Conservation (phyloP, 2,888 invertebrate genomes). For the Drosophila fulvimacula region DNA sequence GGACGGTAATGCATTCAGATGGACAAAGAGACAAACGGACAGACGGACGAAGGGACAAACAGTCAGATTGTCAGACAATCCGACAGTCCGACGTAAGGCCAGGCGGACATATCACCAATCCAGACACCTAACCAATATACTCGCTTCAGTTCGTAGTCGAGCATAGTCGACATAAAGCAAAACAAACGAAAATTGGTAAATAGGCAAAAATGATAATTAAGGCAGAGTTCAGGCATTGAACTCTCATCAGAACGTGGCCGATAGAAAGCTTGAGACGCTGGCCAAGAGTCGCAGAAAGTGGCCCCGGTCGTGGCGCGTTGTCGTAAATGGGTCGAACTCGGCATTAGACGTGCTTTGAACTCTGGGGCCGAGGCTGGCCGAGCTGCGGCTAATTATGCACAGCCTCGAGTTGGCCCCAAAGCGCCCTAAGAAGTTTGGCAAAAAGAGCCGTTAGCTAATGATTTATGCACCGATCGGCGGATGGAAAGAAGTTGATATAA, state of each 20-base stretch:
- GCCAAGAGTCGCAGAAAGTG: conserved; percentile 16
- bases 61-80: not conserved
- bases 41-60: not conserved
- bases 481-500: conserved; percentile 69
- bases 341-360: conserved; percentile 68
- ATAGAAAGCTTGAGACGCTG: conserved; percentile 47
- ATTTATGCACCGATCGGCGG: conserved; percentile 51
- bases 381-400: conserved; percentile 52
- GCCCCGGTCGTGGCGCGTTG: not conserved
- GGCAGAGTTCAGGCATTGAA: conserved; percentile 60
- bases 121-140: not conserved
- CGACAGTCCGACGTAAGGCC: not conserved
- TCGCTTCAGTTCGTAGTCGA: too few species aligned
- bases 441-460: conserved; percentile 65
- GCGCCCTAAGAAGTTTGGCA: not conserved
- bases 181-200: conserved; percentile 26
- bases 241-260: conserved; percentile 29
- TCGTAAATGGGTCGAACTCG: conserved; percentile 54
- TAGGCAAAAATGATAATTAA: conserved; percentile 53
- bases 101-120: not conserved
- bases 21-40: not conserved
- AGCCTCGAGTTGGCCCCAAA: conserved; percentile 20
- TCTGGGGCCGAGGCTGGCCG: conserved; percentile 24
- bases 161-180: not conserved
- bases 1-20: too few species aligned